These are phyloP conservation scores for Caenorhabditis tropicalis DNA, from an alignment of 1,140 invertebrate genomes.

Conservation along the genomic window DNA sequence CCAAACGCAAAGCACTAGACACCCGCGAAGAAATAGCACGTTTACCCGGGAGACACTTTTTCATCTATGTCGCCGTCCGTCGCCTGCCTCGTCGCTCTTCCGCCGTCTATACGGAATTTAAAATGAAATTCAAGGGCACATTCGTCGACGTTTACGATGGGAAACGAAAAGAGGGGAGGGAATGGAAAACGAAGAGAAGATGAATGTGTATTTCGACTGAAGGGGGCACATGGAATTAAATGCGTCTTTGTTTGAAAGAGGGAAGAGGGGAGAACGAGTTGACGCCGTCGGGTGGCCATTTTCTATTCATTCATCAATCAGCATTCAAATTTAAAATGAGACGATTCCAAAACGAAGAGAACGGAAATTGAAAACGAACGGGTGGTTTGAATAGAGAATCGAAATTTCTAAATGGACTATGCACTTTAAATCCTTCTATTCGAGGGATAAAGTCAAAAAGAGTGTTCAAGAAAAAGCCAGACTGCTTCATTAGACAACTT, in stretches of 20 bases:
- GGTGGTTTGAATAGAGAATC: not conserved
- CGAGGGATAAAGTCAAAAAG: not conserved
- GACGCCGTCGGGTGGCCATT: constrained; percentile 17
- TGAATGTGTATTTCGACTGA: constrained; percentile 37
- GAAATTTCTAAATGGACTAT: not conserved
- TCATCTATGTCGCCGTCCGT: no score
- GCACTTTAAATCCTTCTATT: not conserved
- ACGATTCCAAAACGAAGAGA: constrained; percentile 10
- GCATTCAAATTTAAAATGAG: constrained; percentile 19
- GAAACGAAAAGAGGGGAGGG: not conserved
- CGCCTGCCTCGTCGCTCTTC: not conserved
- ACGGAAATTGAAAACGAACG: constrained; percentile 36
- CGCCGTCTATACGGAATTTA: constrained; percentile 33
- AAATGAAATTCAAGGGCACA: constrained; percentile 42
- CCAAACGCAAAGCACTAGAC: constrained; percentile 11
- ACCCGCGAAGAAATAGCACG: not conserved
- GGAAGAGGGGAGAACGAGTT: not conserved
- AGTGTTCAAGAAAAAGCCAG: not conserved
- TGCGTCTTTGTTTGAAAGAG: constrained; percentile 39
- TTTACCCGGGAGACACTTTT: not conserved
- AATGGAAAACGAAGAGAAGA: not conserved
- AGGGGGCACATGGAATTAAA: constrained; percentile 32
- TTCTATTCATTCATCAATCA: constrained; percentile 39
- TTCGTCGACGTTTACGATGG: constrained; percentile 33
- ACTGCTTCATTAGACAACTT: not conserved